Percentiles rank a stretch among this genome's conserved stretches.
phyloP scores from a whole-genome alignment of 1,140 invertebrate species.

The Drosophila tropicalis region DNA sequence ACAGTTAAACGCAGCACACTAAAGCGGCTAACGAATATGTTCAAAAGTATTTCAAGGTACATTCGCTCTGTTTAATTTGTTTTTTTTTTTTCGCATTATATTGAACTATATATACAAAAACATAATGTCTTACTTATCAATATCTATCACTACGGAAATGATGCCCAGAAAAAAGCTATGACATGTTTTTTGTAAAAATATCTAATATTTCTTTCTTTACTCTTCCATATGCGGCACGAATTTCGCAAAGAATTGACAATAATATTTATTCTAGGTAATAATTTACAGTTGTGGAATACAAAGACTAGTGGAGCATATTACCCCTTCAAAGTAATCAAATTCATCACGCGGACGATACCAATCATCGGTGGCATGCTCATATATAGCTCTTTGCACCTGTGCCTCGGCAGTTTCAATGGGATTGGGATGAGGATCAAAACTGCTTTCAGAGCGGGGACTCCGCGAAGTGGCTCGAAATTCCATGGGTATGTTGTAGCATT shows the following conservation, averaged over 20 bases:
- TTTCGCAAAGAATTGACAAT: not conserved
- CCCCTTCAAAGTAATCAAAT: constrained; percentile 69
- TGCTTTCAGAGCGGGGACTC: constrained; percentile 86
- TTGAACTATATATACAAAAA: constrained; percentile 77
- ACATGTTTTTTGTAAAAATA: no score
- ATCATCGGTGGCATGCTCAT: constrained; percentile 80
- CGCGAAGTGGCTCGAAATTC: constrained; percentile 91
- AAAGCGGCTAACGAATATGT: constrained; percentile 33
- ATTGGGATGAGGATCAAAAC: constrained; percentile 54
- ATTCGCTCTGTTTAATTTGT: constrained; percentile 63
- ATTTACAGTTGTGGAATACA: constrained; percentile 25
- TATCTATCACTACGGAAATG: not conserved
- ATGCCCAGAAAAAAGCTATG: not conserved
- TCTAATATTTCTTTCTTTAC: not conserved
- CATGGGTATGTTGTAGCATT: constrained; percentile 90
- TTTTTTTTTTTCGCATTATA: constrained; percentile 39
- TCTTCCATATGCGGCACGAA: no score
- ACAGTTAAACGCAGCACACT: constrained; percentile 54
- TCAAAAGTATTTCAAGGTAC: constrained; percentile 77
- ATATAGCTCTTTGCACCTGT: constrained; percentile 74
- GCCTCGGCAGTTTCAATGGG: constrained; percentile 70
- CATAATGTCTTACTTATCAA: constrained; percentile 49
- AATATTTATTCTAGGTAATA: not conserved
- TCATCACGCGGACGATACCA: constrained; percentile 82
- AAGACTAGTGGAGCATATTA: constrained; percentile 16